Percentiles rank a stretch among this genome's conserved stretches.
Conservation (phyloP, 2,888 invertebrate species). For the Drosophila cognata region DNA sequence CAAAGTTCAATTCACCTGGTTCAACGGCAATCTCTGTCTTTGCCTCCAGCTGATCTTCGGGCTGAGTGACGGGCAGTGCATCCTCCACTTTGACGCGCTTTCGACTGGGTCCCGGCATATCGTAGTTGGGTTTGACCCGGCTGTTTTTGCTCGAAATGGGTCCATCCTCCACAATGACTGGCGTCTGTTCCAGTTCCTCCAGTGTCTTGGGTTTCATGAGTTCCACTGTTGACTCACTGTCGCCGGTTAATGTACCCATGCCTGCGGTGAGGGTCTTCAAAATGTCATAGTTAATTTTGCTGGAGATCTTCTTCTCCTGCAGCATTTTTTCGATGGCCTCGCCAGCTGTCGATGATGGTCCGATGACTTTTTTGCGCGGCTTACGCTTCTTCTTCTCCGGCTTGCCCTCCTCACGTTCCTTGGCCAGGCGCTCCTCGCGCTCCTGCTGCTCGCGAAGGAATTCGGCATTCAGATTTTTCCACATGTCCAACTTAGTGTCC, state of each 20-base stretch:
- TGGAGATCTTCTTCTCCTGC: slow-evolving; percentile 97
- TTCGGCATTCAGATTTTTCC: slow-evolving; percentile 95
- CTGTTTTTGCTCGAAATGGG: slow-evolving; percentile 61
- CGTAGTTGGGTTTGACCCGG: slow-evolving; percentile 72
- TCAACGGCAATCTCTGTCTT: slow-evolving; percentile 68
- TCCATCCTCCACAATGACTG: slow-evolving; percentile 68
- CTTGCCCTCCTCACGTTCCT: slow-evolving; percentile 94
- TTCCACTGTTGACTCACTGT: slow-evolving; percentile 4
- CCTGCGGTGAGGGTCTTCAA: slow-evolving; percentile 89
- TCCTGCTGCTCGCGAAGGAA: slow-evolving; percentile 94
- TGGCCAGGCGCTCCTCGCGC: slow-evolving; percentile 92
- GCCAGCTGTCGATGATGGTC: slow-evolving; percentile 89
- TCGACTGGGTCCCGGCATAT: slow-evolving; percentile 72
- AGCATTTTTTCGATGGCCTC: slow-evolving; percentile 99
- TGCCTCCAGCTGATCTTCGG: slow-evolving; percentile 51
- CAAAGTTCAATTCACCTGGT: slow-evolving; percentile 60
- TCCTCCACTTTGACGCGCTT: slow-evolving; percentile 80
- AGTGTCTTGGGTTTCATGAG: slow-evolving; percentile 45
- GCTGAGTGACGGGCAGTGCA: slow-evolving; percentile 73
- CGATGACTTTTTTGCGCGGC: slow-evolving; percentile 88
- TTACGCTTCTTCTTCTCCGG: slow-evolving; percentile 92
- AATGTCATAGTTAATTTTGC: slow-evolving; percentile 99
- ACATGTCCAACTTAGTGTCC: slow-evolving; percentile 91
- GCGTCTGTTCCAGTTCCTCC: slow-evolving; percentile 56
- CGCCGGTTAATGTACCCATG: slow-evolving; percentile 43